Evolutionary conservation across 1,140 invertebrate species (phyloP), one percentile per base, ranked within the genome.

Genomic region (Lepidurus packardi): DNA sequence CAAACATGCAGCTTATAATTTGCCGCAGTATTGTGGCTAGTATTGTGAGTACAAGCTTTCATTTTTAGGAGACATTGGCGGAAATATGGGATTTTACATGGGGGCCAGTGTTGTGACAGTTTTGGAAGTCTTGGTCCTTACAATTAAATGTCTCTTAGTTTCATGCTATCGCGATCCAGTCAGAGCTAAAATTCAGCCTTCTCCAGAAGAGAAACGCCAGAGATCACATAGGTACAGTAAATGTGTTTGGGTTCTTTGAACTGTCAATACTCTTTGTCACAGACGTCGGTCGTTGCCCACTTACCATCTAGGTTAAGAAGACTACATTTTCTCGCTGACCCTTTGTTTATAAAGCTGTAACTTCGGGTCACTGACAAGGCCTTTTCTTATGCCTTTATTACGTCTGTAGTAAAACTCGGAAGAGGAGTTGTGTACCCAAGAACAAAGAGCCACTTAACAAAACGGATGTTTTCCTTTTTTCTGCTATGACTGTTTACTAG

Each of bases 31-130:
- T n/a, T n/a, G n/a, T n/a, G n/a, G n/a, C n/a, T n/a, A n/a, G n/a
- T n/a, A n/a, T n/a, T n/a, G 8, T 16, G 44, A 25, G 43, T n/a
- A 74, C 13, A 73, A 25, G 74, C 73, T 73, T 75, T 73, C 21
- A 42, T 24, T 41, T 21, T 7, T 42, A 78, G 78, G 73, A 21
- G 78, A 78, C 25, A 74, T 78, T 47, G 74, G 78, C 13, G 78
- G 78, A 41, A 78, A 78, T 41, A 78, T 78, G 78, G 47, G 78
- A n/a, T 74, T 78, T 8, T 78, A 45, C 43, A 43, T 78, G 10
- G 78, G 78, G 9, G 78, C 78, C 25, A 78, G 78, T n/a, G n/a
- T 78, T 21, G 78, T 78, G 7, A 78, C 78, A n/a, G 43, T 78
- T 21, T 24, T 78, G 24, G 78, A 78, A 75, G 47, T 78, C 1